A percentile compares a stretch with the other conserved stretches of the same genome.
Evolutionary conservation across 2,888 invertebrate genomes (phyloP).

Genomic region (Ditula angustiorana): DNA sequence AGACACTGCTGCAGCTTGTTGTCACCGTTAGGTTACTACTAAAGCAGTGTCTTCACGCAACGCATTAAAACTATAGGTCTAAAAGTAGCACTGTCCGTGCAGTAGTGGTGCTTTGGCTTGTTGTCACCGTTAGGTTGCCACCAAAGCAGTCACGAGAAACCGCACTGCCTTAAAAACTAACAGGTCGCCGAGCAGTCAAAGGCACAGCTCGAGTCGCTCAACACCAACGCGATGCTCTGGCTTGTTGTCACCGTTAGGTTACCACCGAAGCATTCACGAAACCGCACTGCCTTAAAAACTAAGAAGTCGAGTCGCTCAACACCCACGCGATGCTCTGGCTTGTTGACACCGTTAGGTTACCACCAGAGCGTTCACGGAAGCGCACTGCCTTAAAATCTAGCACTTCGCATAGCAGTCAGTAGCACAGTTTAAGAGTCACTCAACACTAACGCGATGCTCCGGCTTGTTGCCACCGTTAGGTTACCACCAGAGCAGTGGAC

Average conservation of each 20-base stretch:
- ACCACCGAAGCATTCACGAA: slow-evolving; percentile 14
- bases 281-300: slow-evolving; percentile 12
- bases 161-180: slow-evolving; percentile 9
- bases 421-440: too few relatives aligned
- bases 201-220: too few relatives aligned
- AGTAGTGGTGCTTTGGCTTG: neutral
- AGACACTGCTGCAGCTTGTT: too few relatives aligned
- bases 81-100: too few relatives aligned
- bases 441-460: neutral
- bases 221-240: neutral
- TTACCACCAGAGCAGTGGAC: neutral
- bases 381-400: neutral
- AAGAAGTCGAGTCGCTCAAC: neutral
- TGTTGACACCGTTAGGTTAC: slow-evolving; percentile 25
- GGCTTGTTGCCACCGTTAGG: neutral
- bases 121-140: slow-evolving; percentile 4
- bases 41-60: neutral
- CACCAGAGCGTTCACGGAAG: neutral
- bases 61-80: neutral
- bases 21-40: neutral
- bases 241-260: slow-evolving; percentile 23
- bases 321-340: neutral
- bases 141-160: slow-evolving; percentile 2
- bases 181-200: too few relatives aligned
- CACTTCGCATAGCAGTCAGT: too few relatives aligned